Conservation (phyloP, 2,888 invertebrate genomes). For the Trichacis sp. region DNA sequence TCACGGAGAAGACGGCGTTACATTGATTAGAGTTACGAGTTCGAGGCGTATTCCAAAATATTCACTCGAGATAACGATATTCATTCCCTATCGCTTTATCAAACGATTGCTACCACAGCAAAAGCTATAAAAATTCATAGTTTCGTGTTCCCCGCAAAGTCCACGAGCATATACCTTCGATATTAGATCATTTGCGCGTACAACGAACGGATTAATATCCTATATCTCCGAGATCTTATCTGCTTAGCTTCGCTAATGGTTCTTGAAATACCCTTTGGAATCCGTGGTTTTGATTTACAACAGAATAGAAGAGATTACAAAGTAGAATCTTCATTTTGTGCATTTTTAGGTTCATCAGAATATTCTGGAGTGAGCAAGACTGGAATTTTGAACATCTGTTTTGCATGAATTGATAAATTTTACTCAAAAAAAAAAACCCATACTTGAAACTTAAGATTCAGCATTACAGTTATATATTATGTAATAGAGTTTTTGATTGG, state of each 20-base stretch:
- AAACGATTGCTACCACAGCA: conserved; percentile 9
- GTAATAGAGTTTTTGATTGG: too few relatives aligned
- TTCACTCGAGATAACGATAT: conserved; percentile 12
- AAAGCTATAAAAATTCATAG: conserved; percentile 16
- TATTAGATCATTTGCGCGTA: background rate
- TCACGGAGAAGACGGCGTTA: conserved; percentile 17
- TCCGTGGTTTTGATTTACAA: too few relatives aligned
- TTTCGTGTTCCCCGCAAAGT: background rate
- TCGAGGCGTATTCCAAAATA: conserved; percentile 23
- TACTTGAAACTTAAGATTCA: too few relatives aligned
- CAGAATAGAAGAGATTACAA: too few relatives aligned
- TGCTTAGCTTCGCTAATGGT: background rate
- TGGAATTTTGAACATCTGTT: too few relatives aligned
- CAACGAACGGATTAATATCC: background rate
- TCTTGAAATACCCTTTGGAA: too few relatives aligned
- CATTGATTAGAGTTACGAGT: conserved; percentile 28
- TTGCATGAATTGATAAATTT: too few relatives aligned
- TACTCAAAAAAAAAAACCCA: too few relatives aligned
- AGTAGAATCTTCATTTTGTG: too few relatives aligned
- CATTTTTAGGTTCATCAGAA: too few relatives aligned
- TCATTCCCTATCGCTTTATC: conserved; percentile 19
- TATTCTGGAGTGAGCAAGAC: too few relatives aligned
- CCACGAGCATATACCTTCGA: background rate
- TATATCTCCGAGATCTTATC: background rate
- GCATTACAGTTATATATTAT: too few relatives aligned